Conservation (phyloP, 1,140 invertebrate species). For the Caenorhabditis remanei region DNA sequence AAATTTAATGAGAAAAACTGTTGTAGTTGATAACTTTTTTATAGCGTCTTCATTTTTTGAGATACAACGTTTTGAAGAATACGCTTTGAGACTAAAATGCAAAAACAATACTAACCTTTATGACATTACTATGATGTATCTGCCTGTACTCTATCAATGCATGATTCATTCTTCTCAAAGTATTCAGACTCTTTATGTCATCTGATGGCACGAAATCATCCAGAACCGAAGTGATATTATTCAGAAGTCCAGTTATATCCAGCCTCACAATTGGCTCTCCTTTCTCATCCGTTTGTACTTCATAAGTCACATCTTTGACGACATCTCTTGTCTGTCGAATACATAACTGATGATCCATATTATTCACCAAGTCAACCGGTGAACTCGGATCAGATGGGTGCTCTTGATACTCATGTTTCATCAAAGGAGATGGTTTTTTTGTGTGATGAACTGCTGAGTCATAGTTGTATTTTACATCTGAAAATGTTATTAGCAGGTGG, state of each 20-base stretch:
- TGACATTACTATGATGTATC: conserved; percentile 39
- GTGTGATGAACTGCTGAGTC: conserved; percentile 19
- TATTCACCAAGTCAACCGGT: neutral
- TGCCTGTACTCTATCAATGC: conserved; percentile 43
- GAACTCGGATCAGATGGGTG: neutral
- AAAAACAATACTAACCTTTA: neutral
- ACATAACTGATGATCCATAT: neutral
- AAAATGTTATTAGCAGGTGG: neutral
- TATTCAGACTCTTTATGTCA: neutral
- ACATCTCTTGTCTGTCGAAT: neutral
- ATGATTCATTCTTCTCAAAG: conserved; percentile 43
- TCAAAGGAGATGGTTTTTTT: conserved; percentile 6
- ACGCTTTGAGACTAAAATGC: no score
- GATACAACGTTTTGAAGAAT: no score
- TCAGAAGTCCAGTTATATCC: conserved; percentile 37
- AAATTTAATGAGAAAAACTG: no score
- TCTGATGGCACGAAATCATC: conserved; percentile 17
- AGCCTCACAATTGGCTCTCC: conserved; percentile 26
- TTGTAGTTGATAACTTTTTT: no score
- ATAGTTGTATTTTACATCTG: conserved; percentile 41
- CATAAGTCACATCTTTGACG: conserved; percentile 23
- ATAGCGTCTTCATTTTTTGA: no score
- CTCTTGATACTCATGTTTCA: conserved; percentile 8
- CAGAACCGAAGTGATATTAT: conserved; percentile 34
- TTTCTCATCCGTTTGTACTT: conserved; percentile 43